phyloP scores from a whole-genome alignment of 2,797 vertebrate species.

The Sarcoramphus papa region DNA sequence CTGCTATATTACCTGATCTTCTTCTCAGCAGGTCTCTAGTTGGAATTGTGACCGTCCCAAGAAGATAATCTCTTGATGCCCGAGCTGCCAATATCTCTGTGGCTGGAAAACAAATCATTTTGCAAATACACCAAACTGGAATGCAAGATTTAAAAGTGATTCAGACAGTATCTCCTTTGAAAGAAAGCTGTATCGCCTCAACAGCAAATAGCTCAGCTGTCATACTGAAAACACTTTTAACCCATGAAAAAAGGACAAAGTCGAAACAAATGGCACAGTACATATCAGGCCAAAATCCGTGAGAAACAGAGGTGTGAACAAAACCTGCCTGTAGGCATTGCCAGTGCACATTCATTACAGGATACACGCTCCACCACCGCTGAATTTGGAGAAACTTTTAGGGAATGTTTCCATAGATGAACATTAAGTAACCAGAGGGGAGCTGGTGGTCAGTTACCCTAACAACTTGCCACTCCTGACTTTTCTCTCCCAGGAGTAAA shows the following conservation, averaged over 20 bases:
- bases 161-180: not conserved
- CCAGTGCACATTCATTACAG: not conserved
- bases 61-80: slow-evolving; percentile 60
- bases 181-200: not conserved
- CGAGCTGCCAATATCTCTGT: not conserved
- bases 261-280: not conserved
- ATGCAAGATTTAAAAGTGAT: not conserved
- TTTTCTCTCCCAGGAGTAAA: not conserved
- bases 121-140: not conserved
- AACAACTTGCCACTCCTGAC: not conserved
- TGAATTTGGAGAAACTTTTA: not conserved
- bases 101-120: slow-evolving; percentile 21
- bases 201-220: not conserved
- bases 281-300: not conserved
- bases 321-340: not conserved
- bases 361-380: not conserved
- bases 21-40: slow-evolving; percentile 70
- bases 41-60: slow-evolving; percentile 73
- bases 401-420: not conserved
- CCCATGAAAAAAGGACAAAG: not conserved
- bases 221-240: not conserved
- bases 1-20: slow-evolving; percentile 71
- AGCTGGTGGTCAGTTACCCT: not conserved
- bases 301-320: not conserved
- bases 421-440: not conserved